phyloP scores from a whole-genome alignment of 2,797 vertebrate genomes.

The Dicrostonyx torquatus region DNA sequence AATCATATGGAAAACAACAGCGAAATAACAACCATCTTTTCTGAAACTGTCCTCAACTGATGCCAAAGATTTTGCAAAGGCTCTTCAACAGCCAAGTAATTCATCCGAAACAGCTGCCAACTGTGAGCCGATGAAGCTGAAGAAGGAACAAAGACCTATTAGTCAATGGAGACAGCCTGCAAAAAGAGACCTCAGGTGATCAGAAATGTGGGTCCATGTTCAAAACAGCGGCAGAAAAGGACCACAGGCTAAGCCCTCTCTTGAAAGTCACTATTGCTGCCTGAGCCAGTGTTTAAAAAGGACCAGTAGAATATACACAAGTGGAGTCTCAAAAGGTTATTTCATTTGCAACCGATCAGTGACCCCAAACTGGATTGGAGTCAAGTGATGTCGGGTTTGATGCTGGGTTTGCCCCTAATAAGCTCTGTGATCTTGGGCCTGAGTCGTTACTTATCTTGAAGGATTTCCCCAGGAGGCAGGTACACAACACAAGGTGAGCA shows the following conservation, averaged over 20 bases:
- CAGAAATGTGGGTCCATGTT: not conserved
- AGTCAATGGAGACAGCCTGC: not conserved
- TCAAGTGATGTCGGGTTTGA: slow-evolving; percentile 35
- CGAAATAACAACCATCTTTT: slow-evolving; percentile 27
- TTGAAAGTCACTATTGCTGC: not conserved
- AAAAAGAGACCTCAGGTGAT: not conserved
- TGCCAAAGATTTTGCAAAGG: slow-evolving; percentile 53
- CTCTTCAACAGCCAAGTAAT: not conserved
- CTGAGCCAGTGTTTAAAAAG: not conserved
- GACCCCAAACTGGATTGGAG: not conserved
- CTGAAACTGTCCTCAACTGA: slow-evolving; percentile 35
- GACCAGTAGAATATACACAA: not conserved
- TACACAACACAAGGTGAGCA: not conserved
- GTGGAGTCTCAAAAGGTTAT: slow-evolving; percentile 19
- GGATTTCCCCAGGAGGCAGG: slow-evolving; percentile 16
- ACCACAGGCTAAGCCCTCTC: not conserved
- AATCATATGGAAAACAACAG: not conserved
- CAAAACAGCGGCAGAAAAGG: not conserved
- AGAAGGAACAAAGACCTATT: slow-evolving; percentile 18
- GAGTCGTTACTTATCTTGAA: not conserved
- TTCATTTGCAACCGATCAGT: slow-evolving; percentile 18
- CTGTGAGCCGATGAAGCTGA: not conserved
- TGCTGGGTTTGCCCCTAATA: slow-evolving; percentile 14
- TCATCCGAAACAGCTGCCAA: slow-evolving; percentile 43
- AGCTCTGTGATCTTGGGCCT: not conserved